Percentiles rank a stretch among this genome's conserved stretches.
Evolutionary conservation across 2,797 vertebrate genomes (phyloP).

Genomic region (Coregonus sp.): DNA sequence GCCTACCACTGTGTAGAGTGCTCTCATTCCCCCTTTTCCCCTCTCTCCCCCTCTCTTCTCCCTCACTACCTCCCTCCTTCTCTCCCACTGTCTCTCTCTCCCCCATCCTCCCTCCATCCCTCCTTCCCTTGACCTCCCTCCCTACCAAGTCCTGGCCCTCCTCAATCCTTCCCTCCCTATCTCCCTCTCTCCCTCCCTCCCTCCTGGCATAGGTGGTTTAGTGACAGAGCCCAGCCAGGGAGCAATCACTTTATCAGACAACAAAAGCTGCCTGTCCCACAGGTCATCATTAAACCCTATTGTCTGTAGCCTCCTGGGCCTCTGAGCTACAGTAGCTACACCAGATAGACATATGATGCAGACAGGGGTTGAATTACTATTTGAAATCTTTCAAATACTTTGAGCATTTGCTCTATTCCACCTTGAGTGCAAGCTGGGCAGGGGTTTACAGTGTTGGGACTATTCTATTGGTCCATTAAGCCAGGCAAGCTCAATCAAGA

Average conservation of each 20-base stretch:
- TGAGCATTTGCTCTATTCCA: neutral
- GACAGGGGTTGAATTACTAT: neutral
- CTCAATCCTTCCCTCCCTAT: neutral
- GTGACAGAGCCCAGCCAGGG: constrained; percentile 43
- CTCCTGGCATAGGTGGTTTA: constrained; percentile 37
- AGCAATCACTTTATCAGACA: constrained; percentile 61
- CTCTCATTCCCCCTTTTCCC: neutral
- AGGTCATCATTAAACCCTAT: constrained; percentile 60
- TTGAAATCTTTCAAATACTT: neutral
- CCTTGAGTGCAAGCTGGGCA: neutral
- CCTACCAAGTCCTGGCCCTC: constrained; percentile 11
- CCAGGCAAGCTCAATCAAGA: constrained; percentile 17
- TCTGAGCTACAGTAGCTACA: neutral
- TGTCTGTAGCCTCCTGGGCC: constrained; percentile 39
- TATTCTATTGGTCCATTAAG: neutral
- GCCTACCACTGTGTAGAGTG: neutral
- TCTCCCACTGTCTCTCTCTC: constrained; percentile 19
- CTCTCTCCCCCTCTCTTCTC: too few species aligned
- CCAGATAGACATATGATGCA: constrained; percentile 40
- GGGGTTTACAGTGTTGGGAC: neutral
- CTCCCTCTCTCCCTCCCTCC: neutral
- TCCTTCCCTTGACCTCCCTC: constrained; percentile 17
- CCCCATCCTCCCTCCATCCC: constrained; percentile 36
- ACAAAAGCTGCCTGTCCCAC: constrained; percentile 58
- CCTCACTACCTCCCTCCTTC: neutral